A percentile compares a stretch with the other conserved stretches of the same genome.
phyloP scores from a whole-genome alignment of 2,113 vertebrate species.

The Neotoma lepida region DNA sequence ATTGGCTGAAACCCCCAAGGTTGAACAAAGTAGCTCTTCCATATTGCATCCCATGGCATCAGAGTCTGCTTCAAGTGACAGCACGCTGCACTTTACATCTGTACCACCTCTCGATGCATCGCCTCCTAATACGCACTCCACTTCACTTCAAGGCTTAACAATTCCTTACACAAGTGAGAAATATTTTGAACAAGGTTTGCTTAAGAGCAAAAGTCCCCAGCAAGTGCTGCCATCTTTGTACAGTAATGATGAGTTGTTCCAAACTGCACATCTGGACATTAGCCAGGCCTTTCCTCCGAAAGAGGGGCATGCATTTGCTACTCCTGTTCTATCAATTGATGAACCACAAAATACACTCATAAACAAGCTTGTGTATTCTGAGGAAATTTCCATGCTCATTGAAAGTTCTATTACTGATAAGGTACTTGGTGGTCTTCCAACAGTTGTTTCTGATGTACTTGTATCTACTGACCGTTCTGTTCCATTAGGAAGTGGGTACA shows the following conservation, averaged over 20 bases:
- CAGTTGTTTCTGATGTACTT: constrained; percentile 77
- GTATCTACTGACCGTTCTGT: constrained; percentile 72
- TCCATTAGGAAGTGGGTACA: constrained; percentile 79
- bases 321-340: constrained; percentile 79
- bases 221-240: constrained; percentile 79
- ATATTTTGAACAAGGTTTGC: constrained; percentile 79
- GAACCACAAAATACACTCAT: constrained; percentile 70
- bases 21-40: constrained; percentile 83
- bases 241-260: constrained; percentile 77
- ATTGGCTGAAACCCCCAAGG: constrained; percentile 82
- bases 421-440: constrained; percentile 77
- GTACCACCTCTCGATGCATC: constrained; percentile 66
- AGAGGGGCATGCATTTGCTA: constrained; percentile 70
- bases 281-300: constrained; percentile 69
- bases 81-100: constrained; percentile 77
- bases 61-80: constrained; percentile 81
- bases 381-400: constrained; percentile 75
- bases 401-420: constrained; percentile 76
- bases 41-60: constrained; percentile 80
- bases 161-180: constrained; percentile 81
- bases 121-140: constrained; percentile 77
- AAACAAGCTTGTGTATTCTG: constrained; percentile 66
- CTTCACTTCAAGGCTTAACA: constrained; percentile 81
- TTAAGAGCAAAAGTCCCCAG: constrained; percentile 81
- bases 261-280: constrained; percentile 80